phyloP scores from a whole-genome alignment of 2,888 invertebrate genomes.

The Agonopterix alstromeriana region DNA sequence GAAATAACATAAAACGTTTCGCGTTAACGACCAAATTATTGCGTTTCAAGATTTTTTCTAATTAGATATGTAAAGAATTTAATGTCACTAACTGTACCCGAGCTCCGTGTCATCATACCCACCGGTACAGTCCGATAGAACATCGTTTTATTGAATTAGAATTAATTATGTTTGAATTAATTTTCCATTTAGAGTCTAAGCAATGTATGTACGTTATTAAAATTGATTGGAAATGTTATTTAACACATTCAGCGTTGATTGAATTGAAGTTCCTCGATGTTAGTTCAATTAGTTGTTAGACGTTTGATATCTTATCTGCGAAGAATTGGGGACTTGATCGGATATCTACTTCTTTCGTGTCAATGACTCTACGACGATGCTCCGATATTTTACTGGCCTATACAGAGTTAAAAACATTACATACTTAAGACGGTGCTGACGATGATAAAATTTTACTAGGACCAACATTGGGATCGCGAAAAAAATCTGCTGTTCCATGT shows the following conservation, averaged over 20 bases:
- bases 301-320: too few species aligned
- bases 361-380: too few species aligned
- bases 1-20: constrained; percentile 46
- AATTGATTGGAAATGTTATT: constrained; percentile 6
- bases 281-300: too few species aligned
- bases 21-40: constrained; percentile 13
- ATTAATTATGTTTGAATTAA: constrained; percentile 8
- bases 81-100: constrained; percentile 18
- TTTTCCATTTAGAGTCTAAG: constrained; percentile 5
- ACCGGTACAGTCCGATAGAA: neutral
- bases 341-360: too few species aligned
- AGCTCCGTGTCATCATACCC: neutral
- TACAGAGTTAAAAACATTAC: too few species aligned
- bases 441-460: too few species aligned
- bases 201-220: constrained; percentile 7
- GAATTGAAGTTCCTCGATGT: neutral
- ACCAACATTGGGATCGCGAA: too few species aligned
- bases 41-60: constrained; percentile 22
- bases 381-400: too few species aligned
- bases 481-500: too few species aligned
- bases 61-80: constrained; percentile 23
- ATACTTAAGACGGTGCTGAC: too few species aligned
- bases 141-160: constrained; percentile 3
- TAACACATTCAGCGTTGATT: neutral
- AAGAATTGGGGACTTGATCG: too few species aligned